Percentiles rank a stretch among this genome's conserved stretches.
These are phyloP conservation scores for Poecilus cupreus DNA, from an alignment of 2,888 invertebrate genomes.

Conservation along the genomic window DNA sequence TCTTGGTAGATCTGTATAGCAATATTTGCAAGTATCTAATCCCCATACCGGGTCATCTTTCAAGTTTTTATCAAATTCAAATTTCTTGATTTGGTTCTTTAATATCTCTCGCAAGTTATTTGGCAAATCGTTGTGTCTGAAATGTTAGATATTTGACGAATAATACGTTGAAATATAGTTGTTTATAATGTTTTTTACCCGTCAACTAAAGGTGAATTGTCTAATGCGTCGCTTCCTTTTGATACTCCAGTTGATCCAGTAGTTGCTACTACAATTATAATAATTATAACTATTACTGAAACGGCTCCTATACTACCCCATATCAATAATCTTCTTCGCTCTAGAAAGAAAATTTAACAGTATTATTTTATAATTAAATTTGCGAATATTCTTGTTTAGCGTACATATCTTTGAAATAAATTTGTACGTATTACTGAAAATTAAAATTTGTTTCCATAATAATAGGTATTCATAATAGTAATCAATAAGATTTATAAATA, in stretches of 20 bases:
- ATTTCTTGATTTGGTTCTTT: conserved; percentile 71
- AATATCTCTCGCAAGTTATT: conserved; percentile 70
- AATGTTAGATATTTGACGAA: conserved; percentile 59
- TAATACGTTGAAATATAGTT: background rate
- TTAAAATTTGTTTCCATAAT: too few species aligned
- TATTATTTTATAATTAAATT: background rate
- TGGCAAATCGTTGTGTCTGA: conserved; percentile 75
- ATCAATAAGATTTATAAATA: too few species aligned
- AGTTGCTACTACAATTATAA: conserved; percentile 59
- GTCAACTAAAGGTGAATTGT: conserved; percentile 68
- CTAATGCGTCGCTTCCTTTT: conserved; percentile 69
- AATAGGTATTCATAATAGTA: too few species aligned
- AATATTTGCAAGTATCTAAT: conserved; percentile 66
- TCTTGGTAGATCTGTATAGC: conserved; percentile 75
- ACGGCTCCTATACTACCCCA: conserved; percentile 7
- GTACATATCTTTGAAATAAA: too few species aligned
- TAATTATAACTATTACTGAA: conserved; percentile 29
- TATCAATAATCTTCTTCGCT: conserved; percentile 35
- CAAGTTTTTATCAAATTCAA: conserved; percentile 71
- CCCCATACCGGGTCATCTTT: conserved; percentile 71
- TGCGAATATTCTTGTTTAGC: background rate
- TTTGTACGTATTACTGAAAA: too few species aligned
- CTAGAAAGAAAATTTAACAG: conserved; percentile 8
- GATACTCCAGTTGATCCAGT: conserved; percentile 27
- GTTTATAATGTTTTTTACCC: conserved; percentile 65